Evolutionary conservation across 2,888 invertebrate genomes (phyloP).

Genomic region (Gymnosoma rotundatum): DNA sequence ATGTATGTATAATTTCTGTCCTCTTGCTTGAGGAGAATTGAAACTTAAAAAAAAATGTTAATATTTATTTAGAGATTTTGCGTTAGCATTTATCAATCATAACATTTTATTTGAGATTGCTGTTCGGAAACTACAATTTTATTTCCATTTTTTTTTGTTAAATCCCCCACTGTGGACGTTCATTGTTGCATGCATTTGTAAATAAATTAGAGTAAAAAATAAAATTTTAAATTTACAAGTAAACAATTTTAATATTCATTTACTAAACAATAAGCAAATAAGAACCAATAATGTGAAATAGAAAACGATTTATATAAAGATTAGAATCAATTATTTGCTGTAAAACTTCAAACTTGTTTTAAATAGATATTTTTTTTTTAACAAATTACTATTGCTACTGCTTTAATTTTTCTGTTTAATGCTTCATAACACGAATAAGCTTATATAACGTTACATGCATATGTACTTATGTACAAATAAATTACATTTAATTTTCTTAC

Average conservation of each 20-base stretch:
- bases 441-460: slow-evolving; percentile 2
- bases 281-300: slow-evolving; percentile 10
- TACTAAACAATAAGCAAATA: slow-evolving; percentile 1
- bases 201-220: background rate
- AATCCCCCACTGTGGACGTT: background rate
- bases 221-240: slow-evolving; percentile 11
- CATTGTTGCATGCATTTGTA: slow-evolving; percentile 7
- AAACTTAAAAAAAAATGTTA: too few species aligned
- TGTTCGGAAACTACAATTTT: too few species aligned
- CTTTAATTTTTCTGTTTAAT: background rate
- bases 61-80: too few species aligned
- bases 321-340: slow-evolving; percentile 13
- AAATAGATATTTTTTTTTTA: background rate
- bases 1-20: too few species aligned
- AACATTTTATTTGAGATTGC: too few species aligned
- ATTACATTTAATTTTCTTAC: slow-evolving; percentile 27
- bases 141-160: too few species aligned
- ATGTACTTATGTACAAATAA: background rate
- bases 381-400: slow-evolving; percentile 7
- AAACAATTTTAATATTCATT: slow-evolving; percentile 23
- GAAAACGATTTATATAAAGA: slow-evolving; percentile 9
- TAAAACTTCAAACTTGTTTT: slow-evolving; percentile 2
- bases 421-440: slow-evolving; percentile 1
- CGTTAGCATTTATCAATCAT: too few species aligned
- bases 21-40: too few species aligned